A percentile compares a stretch with the other conserved stretches of the same genome.
These are phyloP conservation scores for Zaprionus inermis DNA, from an alignment of 1,140 invertebrate species.

Conservation along the genomic window DNA sequence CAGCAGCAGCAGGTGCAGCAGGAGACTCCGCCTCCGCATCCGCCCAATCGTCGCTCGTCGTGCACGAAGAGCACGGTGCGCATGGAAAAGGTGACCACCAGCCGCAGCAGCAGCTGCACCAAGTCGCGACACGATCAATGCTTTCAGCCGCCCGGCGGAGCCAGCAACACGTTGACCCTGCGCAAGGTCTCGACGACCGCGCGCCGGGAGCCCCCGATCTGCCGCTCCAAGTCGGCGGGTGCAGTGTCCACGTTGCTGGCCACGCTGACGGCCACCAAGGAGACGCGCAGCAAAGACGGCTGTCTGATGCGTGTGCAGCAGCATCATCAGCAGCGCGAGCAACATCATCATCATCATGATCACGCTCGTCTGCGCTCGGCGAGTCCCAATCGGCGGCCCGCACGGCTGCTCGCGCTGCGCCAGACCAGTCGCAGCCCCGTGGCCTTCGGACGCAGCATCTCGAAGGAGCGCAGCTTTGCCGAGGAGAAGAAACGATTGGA, in stretches of 20 bases:
- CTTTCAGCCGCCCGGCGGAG: slow-evolving; percentile 83
- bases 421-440: slow-evolving; percentile 82
- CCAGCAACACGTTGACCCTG: slow-evolving; percentile 61
- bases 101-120: slow-evolving; percentile 31
- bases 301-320: slow-evolving; percentile 63
- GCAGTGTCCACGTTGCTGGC: slow-evolving; percentile 70
- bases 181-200: slow-evolving; percentile 54
- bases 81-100: slow-evolving; percentile 79
- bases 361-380: slow-evolving; percentile 62
- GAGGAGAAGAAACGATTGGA: slow-evolving; percentile 83
- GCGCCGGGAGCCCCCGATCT: slow-evolving; percentile 62
- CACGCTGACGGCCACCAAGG: slow-evolving; percentile 58
- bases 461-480: slow-evolving; percentile 83
- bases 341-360: slow-evolving; percentile 65
- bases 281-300: slow-evolving; percentile 50
- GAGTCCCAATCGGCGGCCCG: slow-evolving; percentile 61
- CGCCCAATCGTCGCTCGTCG: slow-evolving; percentile 87
- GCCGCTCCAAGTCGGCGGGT: slow-evolving; percentile 75
- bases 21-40: slow-evolving; percentile 49
- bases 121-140: slow-evolving; percentile 86
- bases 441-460: slow-evolving; percentile 81
- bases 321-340: slow-evolving; percentile 59
- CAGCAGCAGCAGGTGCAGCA: slow-evolving; percentile 53
- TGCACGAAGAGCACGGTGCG: slow-evolving; percentile 86
- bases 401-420: slow-evolving; percentile 58